Evolutionary conservation across 2,888 invertebrate species (phyloP).

Genomic region (Dicyrtomina minuta): DNA sequence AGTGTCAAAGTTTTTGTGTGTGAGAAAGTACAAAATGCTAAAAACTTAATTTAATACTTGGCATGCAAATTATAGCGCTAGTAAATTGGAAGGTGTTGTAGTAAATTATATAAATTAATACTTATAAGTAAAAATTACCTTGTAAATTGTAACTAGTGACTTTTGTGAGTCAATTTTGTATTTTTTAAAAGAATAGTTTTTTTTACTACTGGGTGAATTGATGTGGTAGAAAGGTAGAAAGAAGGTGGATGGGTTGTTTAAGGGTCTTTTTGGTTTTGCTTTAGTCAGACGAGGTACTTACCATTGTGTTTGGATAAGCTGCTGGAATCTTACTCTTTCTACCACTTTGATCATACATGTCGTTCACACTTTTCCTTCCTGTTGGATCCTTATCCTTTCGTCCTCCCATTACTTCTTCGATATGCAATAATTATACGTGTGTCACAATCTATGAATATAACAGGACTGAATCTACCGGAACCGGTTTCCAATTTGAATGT

Average conservation of each 20-base stretch:
- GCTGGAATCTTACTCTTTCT: slow-evolving; percentile 51
- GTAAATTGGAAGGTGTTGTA: not conserved
- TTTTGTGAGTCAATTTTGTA: no score
- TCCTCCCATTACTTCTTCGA: slow-evolving; percentile 49
- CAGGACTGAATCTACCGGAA: no score
- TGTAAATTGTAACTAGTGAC: slow-evolving; percentile 9
- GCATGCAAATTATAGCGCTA: no score
- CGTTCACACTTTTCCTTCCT: slow-evolving; percentile 52
- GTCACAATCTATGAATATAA: not conserved
- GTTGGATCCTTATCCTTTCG: slow-evolving; percentile 46
- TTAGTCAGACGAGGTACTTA: slow-evolving; percentile 38
- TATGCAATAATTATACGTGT: not conserved
- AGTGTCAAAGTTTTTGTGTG: no score
- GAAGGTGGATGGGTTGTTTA: no score
- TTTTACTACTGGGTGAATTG: slow-evolving; percentile 31
- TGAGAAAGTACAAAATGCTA: not conserved
- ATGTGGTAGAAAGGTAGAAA: slow-evolving; percentile 21
- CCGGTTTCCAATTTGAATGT: no score
- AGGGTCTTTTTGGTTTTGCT: slow-evolving; percentile 14
- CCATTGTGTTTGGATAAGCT: slow-evolving; percentile 53
- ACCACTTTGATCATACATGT: slow-evolving; percentile 50
- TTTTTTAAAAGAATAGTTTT: slow-evolving; percentile 9
- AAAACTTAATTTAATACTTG: not conserved
- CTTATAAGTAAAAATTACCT: slow-evolving; percentile 26
- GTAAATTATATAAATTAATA: no score